Base-by-base conservation (phyloP, 2,113 vertebrate genomes). In the Mesocricetus auratus region DNA sequence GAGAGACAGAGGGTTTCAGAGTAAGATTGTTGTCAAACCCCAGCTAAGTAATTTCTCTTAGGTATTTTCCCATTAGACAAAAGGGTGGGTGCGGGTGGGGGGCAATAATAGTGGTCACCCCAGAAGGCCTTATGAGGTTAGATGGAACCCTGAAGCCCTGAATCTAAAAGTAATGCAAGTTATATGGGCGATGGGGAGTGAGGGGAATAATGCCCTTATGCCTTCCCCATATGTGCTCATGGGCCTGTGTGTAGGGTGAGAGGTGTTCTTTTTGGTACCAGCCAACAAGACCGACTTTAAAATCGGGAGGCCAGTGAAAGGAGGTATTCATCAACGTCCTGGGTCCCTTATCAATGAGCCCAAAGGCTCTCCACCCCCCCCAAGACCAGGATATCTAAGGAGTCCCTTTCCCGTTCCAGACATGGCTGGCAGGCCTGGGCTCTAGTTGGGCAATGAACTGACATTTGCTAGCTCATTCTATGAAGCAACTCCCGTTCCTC, bases 41-140 rank as follows among this genome's bases (percentile, higher is more conserved):
- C 39, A 16, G 36, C 69, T 87, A 9, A 69, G 24, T 77, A 64
- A 60, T 19, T 95, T 53, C 74, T 78, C 31, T 39, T 62, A 88
- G 74, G 60, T 78, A 42, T 95, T 96, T 96, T 86, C 89, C 94
- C 47, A 69, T 96, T 78, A 74, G 21, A 78, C 82, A 86, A 93
- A 74, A 53, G 75, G 45, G 60, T 8, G 47, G 5, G 5, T 47
- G 47, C 47, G 47, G 47, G 4, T 47, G 33, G 6, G 7, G 26
- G 39, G 7, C 50, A 50, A 47, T 64, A 68, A 68, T 29, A 78
- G 45, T 29, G 39, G 33, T 39, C 13, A 60, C 64, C 45, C 73
- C 33, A 47, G 73, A 93, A 64, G 24, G 22, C 66, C 86, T 88
- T 75, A 2, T 29, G 45, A 75, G 29, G 42, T 93, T 62, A 56